Base-by-base conservation (phyloP, 2,888 invertebrate species). In the Acanthococcus lagerstroemiae region DNA sequence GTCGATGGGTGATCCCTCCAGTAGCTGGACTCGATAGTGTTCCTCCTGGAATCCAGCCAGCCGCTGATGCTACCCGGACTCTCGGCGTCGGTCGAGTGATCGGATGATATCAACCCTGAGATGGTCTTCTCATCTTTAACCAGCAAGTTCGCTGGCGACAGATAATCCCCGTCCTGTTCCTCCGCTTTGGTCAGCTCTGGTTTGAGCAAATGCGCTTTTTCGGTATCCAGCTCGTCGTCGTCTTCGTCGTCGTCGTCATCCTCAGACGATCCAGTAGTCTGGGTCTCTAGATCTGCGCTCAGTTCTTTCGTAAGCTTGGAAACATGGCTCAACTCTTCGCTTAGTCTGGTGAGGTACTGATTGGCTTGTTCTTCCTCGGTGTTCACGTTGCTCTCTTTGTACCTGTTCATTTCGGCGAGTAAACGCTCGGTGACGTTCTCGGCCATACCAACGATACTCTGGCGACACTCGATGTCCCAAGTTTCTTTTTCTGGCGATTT, bases 361-460 rank as follows among this genome's bases (percentile, higher is more conserved):
- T 84, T 83, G 19, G 55, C 56, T 1, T 54, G 55, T 15, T 67
- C 58, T 19, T 68, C 66, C 15, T 67, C 70, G 45, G 80, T 79
- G 12, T 26, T 26, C 25, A 58, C 68, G 25, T 80, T 80, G 70
- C 80, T 79, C 71, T 81, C 81, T 58, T 75, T 73, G 68, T 75
- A 76, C 66, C 74, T 73, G 73, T 89, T 88, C 69, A 89, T 84
- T 76, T 90, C 88, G 69, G 86, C 84, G 65, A 88, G 80, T 68
- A 90, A 77, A 74, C 88, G 88, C 73, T 88, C 88, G 73, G 87
- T 87, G n/a, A 90, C 77, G 73, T 86, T 85, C 73, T 90, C 89
- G 1, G 89, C 88, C 72, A 89, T 88, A 72, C 88, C 87, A 2
- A 85, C 84, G 68, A 89, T 78, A 73, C 88, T 86, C 72, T 83